These are phyloP conservation scores for Belgica antarctica DNA, from an alignment of 2,888 invertebrate genomes.

Conservation along the genomic window DNA sequence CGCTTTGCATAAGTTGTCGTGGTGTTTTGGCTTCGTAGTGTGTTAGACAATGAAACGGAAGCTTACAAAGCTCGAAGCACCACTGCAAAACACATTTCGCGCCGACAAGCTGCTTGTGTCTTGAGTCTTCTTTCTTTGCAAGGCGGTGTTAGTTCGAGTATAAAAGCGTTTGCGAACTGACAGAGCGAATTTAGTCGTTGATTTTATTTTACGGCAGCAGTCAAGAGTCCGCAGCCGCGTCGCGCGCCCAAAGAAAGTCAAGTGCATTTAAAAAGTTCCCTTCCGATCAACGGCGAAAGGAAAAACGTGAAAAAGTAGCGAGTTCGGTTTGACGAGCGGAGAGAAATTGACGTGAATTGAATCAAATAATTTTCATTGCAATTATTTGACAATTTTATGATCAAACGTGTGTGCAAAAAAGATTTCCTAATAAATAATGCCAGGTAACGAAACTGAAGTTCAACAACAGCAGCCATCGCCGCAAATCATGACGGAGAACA, in stretches of 20 bases:
- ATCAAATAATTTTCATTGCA: constrained; percentile 1
- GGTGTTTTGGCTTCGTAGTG: too few relatives aligned
- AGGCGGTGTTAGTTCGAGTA: constrained; percentile 30
- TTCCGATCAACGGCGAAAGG: neutral
- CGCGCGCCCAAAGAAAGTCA: neutral
- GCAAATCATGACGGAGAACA: neutral
- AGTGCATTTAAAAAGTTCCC: constrained; percentile 28
- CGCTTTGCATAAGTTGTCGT: neutral
- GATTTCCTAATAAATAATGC: constrained; percentile 25
- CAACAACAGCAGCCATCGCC: neutral
- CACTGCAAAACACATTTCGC: neutral
- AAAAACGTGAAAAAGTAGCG: neutral
- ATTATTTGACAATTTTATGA: constrained; percentile 20
- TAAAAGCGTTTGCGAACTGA: constrained; percentile 40
- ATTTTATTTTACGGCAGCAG: constrained; percentile 36
- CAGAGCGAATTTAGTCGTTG: constrained; percentile 35
- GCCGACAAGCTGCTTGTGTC: neutral
- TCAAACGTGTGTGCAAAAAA: neutral
- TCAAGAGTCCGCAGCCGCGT: constrained; percentile 26
- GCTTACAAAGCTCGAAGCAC: neutral
- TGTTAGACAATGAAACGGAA: neutral
- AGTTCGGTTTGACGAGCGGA: neutral
- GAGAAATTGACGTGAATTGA: neutral
- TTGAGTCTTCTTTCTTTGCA: neutral
- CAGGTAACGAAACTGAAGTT: constrained; percentile 7